Evolutionary conservation across 2,113 vertebrate genomes (phyloP).

Genomic region (Lagenorhynchus albirostris): DNA sequence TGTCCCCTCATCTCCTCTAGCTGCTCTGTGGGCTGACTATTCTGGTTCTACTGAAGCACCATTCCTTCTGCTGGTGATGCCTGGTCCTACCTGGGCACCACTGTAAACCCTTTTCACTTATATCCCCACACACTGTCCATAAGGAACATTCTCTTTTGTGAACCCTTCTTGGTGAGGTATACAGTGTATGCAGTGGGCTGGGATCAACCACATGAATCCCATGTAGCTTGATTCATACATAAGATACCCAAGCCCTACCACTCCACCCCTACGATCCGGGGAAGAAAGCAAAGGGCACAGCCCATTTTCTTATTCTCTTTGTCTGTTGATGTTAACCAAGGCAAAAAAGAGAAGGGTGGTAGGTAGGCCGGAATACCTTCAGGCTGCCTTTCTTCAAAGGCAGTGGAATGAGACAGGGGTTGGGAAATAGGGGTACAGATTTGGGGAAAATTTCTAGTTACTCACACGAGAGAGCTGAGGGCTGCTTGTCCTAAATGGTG

Average conservation of each 20-base stretch:
- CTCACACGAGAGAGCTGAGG: slow-evolving; percentile 98
- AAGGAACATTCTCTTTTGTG: background rate
- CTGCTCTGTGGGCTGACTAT: background rate
- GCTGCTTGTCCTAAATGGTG: slow-evolving; percentile 95
- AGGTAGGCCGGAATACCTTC: no score
- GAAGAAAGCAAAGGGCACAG: background rate
- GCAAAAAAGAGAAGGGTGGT: background rate
- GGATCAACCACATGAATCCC: background rate
- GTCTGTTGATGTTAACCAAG: background rate
- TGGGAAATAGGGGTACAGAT: background rate
- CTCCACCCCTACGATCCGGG: no score
- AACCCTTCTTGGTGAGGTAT: background rate
- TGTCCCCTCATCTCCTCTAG: background rate
- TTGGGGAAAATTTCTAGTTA: slow-evolving; percentile 59
- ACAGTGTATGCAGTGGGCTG: background rate
- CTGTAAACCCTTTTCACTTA: background rate
- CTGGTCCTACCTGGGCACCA: background rate
- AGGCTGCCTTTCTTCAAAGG: background rate
- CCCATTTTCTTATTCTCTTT: background rate
- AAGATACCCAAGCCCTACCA: background rate
- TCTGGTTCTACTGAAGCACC: background rate
- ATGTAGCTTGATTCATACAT: background rate
- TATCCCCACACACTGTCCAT: background rate
- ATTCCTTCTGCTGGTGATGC: background rate
- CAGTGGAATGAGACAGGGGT: background rate